phyloP scores from a whole-genome alignment of 2,888 invertebrate species.

The Deroplatys truncata region DNA sequence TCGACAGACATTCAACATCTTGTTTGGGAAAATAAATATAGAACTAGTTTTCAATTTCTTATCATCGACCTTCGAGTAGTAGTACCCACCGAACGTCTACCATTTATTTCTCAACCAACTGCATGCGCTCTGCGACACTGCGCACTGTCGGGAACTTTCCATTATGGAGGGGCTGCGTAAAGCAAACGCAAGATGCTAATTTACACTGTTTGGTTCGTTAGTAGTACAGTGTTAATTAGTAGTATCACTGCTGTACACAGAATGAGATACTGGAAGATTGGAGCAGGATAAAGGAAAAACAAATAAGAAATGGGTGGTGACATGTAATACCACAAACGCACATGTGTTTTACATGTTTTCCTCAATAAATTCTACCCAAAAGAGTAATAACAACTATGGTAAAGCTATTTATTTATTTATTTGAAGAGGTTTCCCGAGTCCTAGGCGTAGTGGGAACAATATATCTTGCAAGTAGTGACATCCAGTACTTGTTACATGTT shows the following conservation, averaged over 20 bases:
- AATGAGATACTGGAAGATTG: neutral
- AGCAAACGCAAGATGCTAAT: neutral
- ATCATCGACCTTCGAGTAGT: neutral
- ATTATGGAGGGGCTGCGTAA: neutral
- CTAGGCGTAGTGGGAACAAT: too few relatives aligned
- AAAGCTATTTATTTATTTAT: too few relatives aligned
- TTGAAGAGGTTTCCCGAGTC: too few relatives aligned
- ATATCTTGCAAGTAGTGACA: too few relatives aligned
- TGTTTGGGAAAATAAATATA: constrained; percentile 2
- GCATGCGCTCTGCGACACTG: neutral
- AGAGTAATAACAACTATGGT: too few relatives aligned
- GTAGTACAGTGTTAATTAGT: neutral
- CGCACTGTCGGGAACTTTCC: neutral
- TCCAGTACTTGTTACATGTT: too few relatives aligned
- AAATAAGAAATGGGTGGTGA: too few relatives aligned
- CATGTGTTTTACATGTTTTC: too few relatives aligned
- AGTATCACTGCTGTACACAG: neutral
- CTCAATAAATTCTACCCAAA: too few relatives aligned
- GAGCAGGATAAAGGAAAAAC: too few relatives aligned
- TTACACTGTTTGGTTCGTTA: neutral
- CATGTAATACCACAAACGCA: too few relatives aligned
- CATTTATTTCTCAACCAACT: neutral
- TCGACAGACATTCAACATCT: constrained; percentile 42
- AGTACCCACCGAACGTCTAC: neutral
- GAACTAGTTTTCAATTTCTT: neutral